Evolutionary conservation across 2,888 invertebrate species (phyloP), one percentile per base, ranked within the genome.

Genomic region (Siphonodentalium dalli): DNA sequence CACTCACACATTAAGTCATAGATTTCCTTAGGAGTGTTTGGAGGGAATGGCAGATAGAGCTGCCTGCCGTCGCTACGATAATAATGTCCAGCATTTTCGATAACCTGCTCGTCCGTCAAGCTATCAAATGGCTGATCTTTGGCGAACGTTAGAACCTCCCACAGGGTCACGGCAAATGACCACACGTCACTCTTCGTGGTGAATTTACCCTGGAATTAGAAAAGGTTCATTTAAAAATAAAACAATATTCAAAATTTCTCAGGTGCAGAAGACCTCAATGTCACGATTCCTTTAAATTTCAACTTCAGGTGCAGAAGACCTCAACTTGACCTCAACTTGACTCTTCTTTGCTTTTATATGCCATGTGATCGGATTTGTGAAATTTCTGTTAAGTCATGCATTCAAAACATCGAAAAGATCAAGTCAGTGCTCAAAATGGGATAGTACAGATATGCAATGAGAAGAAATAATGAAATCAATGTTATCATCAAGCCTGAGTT

Each of bases 1-100:
- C 93, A 94, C 82, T 93, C 92, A 69, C 88, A 88, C 90, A 94
- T 92, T 68, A 93, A 87, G 81, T 92, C 92, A 84, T 91, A 93
- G 59, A 94, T 90, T 81, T 94, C 93, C 63, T 90, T 86, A 34
- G 93, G 90, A 82, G 92, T 92, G 57, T 88, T 87, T 37, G 87
- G 84, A 13, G 91, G 92, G 60, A 88, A 87, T 27, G 88, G 87
- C 44, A 91, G 84, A 65, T 85, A 84, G 50, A 75, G 61, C 83
- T 77, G 72, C 86, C 78, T 87, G 74, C 88, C 86, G 86, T 79
- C 87, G 74, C 89, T 87, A 74, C 90, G 87, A 82, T 90, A 90
- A 82, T 89, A 83, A 75, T 88, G 88, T 24, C 89, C 87, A 46
- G 92, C 85, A 82, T 92, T 91, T 71, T 90, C 90, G 61, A 93